Base-by-base conservation (phyloP, 2,797 vertebrate genomes). In the Gymnocypris eckloni region DNA sequence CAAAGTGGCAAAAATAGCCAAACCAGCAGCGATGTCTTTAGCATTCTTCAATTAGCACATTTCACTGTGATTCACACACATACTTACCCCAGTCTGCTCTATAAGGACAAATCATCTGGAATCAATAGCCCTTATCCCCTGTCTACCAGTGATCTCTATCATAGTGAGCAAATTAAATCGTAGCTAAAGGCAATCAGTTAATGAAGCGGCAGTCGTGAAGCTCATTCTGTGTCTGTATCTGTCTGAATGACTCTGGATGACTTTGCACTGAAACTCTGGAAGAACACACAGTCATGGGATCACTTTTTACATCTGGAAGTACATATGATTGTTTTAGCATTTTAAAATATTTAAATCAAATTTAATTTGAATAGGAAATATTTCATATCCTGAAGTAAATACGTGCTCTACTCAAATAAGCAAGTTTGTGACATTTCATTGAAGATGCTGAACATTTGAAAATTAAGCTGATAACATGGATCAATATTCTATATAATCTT, bases 121-220 rank as follows among this genome's bases (percentile, higher is more conserved):
- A 92, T 93, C 91, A 84, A 90, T 91, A 86, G 71, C 41, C 83
- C 71, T 86, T 85, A 86, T 88, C 84, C 86, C 39, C 72, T 78
- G 82, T 82, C 83, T 89, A 88, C 82, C 83, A 90, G 79, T 83
- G 84, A 88, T 83, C 73, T 86, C 82, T 75, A 85, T 81, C 83
- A 86, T 81, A 82, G 84, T 81, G 88, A 91, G 88, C 87, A 90
- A 86, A 91, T 71, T 86, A 82, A 88, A 86, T 78, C 71, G n/a
- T 43, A 76, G 59, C 72, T 81, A 66, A 73, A 86, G 69, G 86
- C 88, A 69, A 81, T 87, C 82, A 81, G 73, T 78, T 86, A 89
- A 89, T 86, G 69, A 86, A 86, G 76, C 56, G 45, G 81, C 79
- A 64, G 77, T 76, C 72, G 81, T 75, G 16, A 56, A 80, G 64